Conservation (phyloP, 2,888 invertebrate genomes). For the Pinctada fucata region DNA sequence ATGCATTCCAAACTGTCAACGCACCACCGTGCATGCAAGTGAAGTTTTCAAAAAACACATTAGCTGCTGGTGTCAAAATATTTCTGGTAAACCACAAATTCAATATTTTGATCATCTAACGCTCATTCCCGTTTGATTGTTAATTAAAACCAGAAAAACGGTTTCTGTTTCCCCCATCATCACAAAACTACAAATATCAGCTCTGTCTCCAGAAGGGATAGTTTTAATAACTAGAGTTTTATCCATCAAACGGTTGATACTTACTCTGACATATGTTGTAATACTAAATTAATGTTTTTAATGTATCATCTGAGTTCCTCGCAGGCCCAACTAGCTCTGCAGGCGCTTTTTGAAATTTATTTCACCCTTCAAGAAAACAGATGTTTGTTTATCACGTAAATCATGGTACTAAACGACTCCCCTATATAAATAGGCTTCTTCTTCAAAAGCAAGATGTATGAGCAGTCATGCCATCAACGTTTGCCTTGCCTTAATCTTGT, state of each 20-base stretch:
- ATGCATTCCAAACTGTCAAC: background rate
- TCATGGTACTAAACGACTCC: background rate
- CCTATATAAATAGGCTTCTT: too few relatives aligned
- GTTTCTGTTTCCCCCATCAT: background rate
- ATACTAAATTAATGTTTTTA: background rate
- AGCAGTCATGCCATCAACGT: too few relatives aligned
- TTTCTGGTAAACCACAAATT: slow-evolving; percentile 2
- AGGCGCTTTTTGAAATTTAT: background rate
- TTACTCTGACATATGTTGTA: background rate
- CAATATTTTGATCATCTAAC: background rate
- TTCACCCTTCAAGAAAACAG: background rate
- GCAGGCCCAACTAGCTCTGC: background rate
- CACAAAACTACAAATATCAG: background rate
- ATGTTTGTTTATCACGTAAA: background rate
- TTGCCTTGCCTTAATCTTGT: too few relatives aligned
- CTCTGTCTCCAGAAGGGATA: background rate
- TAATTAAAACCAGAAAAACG: background rate
- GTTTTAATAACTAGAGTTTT: background rate
- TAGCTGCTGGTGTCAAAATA: background rate
- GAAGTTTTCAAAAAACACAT: background rate
- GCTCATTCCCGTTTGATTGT: background rate
- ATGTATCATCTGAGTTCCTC: background rate
- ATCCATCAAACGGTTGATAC: background rate
- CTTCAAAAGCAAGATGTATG: too few relatives aligned
- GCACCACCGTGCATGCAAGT: background rate